Percentiles rank a stretch among this genome's conserved stretches.
Evolutionary conservation across 2,797 vertebrate genomes (phyloP).

Genomic region (Fundulus diaphanus): DNA sequence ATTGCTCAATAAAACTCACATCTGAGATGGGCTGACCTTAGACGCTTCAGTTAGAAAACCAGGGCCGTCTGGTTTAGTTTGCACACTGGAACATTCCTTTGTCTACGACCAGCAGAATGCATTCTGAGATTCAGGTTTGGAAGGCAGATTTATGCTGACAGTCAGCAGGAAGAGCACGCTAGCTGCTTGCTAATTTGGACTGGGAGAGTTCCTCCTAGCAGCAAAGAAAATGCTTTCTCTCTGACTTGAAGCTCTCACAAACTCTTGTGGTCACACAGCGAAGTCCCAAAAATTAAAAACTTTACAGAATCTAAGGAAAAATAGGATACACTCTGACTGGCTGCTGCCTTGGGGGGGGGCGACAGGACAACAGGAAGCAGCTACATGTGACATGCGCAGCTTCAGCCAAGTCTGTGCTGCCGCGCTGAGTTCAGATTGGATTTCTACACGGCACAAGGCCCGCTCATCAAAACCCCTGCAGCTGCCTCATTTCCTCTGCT

Average conservation of each 20-base stretch:
- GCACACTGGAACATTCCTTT: conserved; percentile 37
- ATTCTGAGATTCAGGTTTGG: conserved; percentile 29
- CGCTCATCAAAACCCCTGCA: conserved; percentile 48
- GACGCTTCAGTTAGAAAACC: conserved; percentile 38
- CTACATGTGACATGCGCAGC: conserved; percentile 16
- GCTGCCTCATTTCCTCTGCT: conserved; percentile 45
- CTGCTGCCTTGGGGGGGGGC: conserved; percentile 11
- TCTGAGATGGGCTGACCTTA: conserved; percentile 50
- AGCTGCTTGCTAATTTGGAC: conserved; percentile 60
- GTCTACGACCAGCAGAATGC: conserved; percentile 25
- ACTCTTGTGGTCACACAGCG: conserved; percentile 31
- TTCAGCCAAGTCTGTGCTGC: neutral
- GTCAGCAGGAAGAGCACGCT: conserved; percentile 33
- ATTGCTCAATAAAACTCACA: conserved; percentile 61
- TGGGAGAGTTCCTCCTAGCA: conserved; percentile 47
- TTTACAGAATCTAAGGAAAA: conserved; percentile 34
- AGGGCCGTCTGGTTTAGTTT: conserved; percentile 28
- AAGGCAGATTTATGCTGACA: conserved; percentile 38
- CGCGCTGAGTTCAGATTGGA: neutral
- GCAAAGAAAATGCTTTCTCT: conserved; percentile 57
- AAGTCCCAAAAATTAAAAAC: conserved; percentile 34
- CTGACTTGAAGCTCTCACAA: conserved; percentile 52
- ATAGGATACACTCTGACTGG: conserved; percentile 9
- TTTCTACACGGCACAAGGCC: conserved; percentile 6
- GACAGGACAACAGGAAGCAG: conserved; percentile 31